Evolutionary conservation across 2,797 vertebrate genomes (phyloP), one percentile per base, ranked within the genome.

Genomic region (Molossus molossus): DNA sequence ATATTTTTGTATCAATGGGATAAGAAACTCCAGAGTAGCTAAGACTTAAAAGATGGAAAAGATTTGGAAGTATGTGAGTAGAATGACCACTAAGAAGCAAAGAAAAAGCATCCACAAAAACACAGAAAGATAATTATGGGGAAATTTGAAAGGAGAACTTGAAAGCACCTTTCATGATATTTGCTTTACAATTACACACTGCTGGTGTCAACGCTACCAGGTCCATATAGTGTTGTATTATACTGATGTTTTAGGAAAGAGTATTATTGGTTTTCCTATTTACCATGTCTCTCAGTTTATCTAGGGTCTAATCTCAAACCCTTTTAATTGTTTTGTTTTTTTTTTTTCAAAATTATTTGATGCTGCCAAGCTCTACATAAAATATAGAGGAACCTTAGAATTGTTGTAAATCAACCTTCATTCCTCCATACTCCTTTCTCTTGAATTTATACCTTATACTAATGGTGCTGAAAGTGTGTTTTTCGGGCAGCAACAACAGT

Each of bases 321-420:
- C 13, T 37, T 88, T 92, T 53, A 45, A 33, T 82, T n/a, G 45
- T 82, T 80, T 57, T 17, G 29, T 69, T 80, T 90, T 57, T 17
- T 33, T 69, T 80, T 90, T 79, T 58, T 79, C 9, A 75, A 62
- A 95, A 90, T 70, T 76, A 73, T 81, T 80, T 88, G 33, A 60
- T 94, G 50, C 21, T 82, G 29, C 50, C 53, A 86, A 23, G 11
- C 8, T 75, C 4, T 92, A 50, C 7, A 65, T 85, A 86, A 95
- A 91, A 81, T 85, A 67, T 3, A 94, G 75, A 94, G 37, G 50
- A 82, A 92, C 73, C 40, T 73, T 84, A 69, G 33, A 85, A n/a
- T 82, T 82, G 13, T 91, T 82, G 55, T 91, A 87, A 91, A 73
- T 65, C 17, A 53, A 3, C 18, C n/a, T 85, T 12, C 15, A n/a